phyloP scores from a whole-genome alignment of 2,113 vertebrate species.

The Damaliscus lunatus region DNA sequence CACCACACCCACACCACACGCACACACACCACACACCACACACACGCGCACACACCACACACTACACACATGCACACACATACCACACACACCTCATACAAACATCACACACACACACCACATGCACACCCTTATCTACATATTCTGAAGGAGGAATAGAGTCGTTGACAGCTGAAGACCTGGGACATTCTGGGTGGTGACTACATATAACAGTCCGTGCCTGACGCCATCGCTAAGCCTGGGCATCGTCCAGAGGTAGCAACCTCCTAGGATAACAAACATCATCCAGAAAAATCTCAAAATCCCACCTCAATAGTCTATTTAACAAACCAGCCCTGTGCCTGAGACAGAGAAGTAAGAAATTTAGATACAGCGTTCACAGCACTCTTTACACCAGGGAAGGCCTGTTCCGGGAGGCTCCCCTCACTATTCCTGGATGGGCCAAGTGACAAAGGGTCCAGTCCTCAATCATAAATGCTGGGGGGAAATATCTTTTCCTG shows the following conservation, averaged over 20 bases:
- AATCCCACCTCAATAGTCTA: background rate
- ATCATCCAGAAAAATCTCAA: background rate
- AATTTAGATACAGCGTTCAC: rapidly evolving
- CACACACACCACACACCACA: no score
- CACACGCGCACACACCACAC: no score
- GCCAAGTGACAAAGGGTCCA: background rate
- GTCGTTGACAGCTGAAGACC: background rate
- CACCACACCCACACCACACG: no score
- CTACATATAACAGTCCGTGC: rapidly evolving
- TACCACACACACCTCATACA: no score
- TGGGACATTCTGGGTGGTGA: rapidly evolving
- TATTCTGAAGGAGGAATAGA: background rate
- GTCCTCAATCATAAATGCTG: rapidly evolving
- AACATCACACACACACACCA: rapidly evolving
- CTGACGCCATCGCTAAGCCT: rapidly evolving
- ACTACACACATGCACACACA: no score
- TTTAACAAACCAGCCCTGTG: background rate
- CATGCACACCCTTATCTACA: background rate
- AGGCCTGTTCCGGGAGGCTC: no score
- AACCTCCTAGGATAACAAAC: background rate
- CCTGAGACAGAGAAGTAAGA: background rate
- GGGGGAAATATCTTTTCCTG: background rate
- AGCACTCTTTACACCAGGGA: background rate
- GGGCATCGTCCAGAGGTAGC: rapidly evolving
- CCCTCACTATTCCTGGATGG: background rate